Evolutionary conservation across 2,888 invertebrate genomes (phyloP), one percentile per base, ranked within the genome.

Genomic region (Argynnis bischoffii): DNA sequence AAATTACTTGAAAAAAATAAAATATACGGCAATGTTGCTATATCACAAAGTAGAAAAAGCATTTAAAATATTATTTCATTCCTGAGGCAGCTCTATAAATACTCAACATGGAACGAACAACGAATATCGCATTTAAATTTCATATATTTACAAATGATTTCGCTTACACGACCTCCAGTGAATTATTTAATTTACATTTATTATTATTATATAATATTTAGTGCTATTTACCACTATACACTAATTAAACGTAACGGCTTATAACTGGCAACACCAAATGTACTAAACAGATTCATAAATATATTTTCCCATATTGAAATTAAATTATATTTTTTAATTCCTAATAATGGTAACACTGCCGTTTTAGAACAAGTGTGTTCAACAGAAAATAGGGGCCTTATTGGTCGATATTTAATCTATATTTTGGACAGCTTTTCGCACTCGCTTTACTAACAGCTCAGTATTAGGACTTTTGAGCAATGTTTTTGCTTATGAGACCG

Each of bases 301-400:
- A 64, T 57, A 65, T 65, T 55, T 46, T 46, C 31, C 35, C 6
- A 59, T 50, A 21, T 60, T 3, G 14, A 46, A 21, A 46, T 47
- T 26, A 55, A 55, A 8, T n/a, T 48, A 26, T 59, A 47, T 21
- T 57, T 21, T 15, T 26, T 16, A 47, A 59, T 31, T 59, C 18
- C 15, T 35, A 55, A 41, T 16, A 41, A 55, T 71, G 70, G 68
- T 60, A 70, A 54, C 48, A 72, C 67, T 72, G 69, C 70, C 73
- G 63, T 67, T 59, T 18, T 26, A 35, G 63, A 64, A 64, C 63
- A 66, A 69, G 65, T 73, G 64, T 68, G 70, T 70, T 70, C 69
- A 65, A 57, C n/a, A 16, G 50, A 21, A 67, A 68, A 54, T 41
- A 68, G 54, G 13, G 64, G 69, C 69, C 69, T 55, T 71, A 71